These are phyloP conservation scores for Calypte anna DNA, from an alignment of 2,113 vertebrate genomes.

Conservation along the genomic window DNA sequence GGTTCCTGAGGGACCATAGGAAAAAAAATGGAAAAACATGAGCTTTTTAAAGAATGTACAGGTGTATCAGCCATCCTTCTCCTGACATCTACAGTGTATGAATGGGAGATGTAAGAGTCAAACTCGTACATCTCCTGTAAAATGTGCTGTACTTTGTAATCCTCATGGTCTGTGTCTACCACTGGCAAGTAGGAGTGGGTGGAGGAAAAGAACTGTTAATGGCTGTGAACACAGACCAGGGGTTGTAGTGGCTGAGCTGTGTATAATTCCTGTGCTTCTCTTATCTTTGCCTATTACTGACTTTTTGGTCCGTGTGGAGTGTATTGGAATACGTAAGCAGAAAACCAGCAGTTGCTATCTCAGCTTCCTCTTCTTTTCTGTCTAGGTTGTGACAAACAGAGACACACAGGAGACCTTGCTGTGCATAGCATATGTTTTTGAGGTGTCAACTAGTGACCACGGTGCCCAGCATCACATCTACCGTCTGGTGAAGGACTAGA, in stretches of 20 bases:
- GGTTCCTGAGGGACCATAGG: background rate
- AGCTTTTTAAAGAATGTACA: background rate
- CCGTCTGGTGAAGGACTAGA: slow-evolving; percentile 93
- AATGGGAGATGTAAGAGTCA: background rate
- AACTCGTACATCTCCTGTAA: background rate
- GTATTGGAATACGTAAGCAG: background rate
- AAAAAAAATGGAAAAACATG: background rate
- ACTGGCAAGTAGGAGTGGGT: background rate
- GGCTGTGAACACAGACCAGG: background rate
- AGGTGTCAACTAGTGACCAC: slow-evolving; percentile 92
- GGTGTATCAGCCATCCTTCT: background rate
- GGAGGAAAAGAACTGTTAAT: background rate
- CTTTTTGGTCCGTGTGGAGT: background rate
- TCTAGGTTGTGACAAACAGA: slow-evolving; percentile 92
- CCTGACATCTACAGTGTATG: background rate
- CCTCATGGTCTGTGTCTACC: background rate
- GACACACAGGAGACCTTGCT: slow-evolving; percentile 94
- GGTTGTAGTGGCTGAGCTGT: background rate
- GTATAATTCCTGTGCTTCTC: background rate
- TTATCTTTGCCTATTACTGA: background rate
- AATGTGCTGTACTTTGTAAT: background rate
- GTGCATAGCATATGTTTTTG: slow-evolving; percentile 93
- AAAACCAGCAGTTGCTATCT: background rate
- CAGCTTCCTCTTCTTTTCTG: slow-evolving; percentile 30
- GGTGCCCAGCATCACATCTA: slow-evolving; percentile 97